Percentiles rank a stretch among this genome's conserved stretches.
Evolutionary conservation across 1,140 invertebrate species (phyloP).

Genomic region (Zaprionus inermis): DNA sequence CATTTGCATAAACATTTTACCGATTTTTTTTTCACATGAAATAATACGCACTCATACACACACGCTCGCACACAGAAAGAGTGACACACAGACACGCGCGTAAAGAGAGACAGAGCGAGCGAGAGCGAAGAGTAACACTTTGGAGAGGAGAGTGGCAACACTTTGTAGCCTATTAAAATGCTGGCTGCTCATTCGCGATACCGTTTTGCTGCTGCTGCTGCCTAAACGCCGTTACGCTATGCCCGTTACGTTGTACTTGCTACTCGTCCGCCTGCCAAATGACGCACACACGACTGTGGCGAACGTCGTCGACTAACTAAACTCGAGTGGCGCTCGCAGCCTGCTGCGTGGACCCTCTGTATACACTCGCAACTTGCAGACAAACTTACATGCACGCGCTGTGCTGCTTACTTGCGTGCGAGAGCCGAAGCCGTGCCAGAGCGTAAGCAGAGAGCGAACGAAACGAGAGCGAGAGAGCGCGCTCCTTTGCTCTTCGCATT

Average conservation of each 20-base stretch:
- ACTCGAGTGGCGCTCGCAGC: conserved; percentile 29
- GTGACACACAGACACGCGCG: conserved; percentile 41
- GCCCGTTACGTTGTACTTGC: conserved; percentile 20
- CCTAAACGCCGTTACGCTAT: conserved; percentile 41
- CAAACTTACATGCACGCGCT: background rate
- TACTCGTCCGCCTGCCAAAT: conserved; percentile 52
- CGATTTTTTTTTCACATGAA: conserved; percentile 53
- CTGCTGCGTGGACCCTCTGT: conserved; percentile 30
- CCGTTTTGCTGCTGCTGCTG: conserved; percentile 22
- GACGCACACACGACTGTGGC: conserved; percentile 39
- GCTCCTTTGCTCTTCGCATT: conserved; percentile 47
- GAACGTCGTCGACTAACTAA: conserved; percentile 62
- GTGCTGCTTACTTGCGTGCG: background rate
- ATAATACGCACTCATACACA: conserved; percentile 29
- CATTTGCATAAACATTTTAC: conserved; percentile 74
- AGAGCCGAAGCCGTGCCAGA: conserved; percentile 22
- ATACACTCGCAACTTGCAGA: conserved; percentile 19
- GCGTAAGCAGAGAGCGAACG: conserved; percentile 2
- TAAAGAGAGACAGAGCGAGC: conserved; percentile 14
- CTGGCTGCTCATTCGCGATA: conserved; percentile 25
- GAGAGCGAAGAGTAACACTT: conserved; percentile 23
- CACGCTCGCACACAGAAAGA: conserved; percentile 8
- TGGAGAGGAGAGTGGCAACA: conserved; percentile 19
- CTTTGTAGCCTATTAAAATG: conserved; percentile 36
- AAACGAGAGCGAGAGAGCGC: conserved; percentile 7